phyloP scores from a whole-genome alignment of 2,888 invertebrate species.

The Dorcus hopei region DNA sequence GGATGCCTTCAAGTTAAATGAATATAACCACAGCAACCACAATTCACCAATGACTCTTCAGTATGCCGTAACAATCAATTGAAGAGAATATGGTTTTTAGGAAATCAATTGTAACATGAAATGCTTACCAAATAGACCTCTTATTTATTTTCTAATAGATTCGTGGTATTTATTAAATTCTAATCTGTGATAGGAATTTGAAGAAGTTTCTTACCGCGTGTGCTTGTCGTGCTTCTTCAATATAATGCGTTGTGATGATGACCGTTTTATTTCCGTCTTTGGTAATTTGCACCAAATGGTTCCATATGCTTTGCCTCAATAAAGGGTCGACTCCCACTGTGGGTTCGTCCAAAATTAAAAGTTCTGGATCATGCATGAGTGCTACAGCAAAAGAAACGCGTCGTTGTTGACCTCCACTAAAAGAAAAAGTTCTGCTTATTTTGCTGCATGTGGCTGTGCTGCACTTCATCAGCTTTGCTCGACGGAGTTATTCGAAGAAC shows the following conservation, averaged over 20 bases:
- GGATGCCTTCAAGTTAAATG: too few species aligned
- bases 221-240: constrained; percentile 90
- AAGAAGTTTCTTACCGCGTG: constrained; percentile 64
- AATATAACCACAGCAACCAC: too few species aligned
- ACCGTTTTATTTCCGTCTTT: constrained; percentile 89
- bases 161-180: not conserved
- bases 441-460: not conserved
- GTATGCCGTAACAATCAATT: too few species aligned
- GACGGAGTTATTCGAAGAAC: too few species aligned
- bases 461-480: too few species aligned
- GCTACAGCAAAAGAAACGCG: constrained; percentile 90
- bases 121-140: too few species aligned
- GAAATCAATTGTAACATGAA: too few species aligned
- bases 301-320: constrained; percentile 90
- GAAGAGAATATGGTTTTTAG: too few species aligned
- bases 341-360: constrained; percentile 88
- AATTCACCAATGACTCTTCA: too few species aligned
- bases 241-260: constrained; percentile 90
- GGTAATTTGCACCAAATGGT: constrained; percentile 86
- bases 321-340: constrained; percentile 92
- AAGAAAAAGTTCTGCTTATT: constrained; percentile 16
- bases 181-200: not conserved
- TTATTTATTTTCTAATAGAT: not conserved
- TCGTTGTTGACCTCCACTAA: constrained; percentile 86
- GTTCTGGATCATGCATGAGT: constrained; percentile 87